phyloP scores from a whole-genome alignment of 2,113 vertebrate genomes.

The Dicrurus megarhynchus region DNA sequence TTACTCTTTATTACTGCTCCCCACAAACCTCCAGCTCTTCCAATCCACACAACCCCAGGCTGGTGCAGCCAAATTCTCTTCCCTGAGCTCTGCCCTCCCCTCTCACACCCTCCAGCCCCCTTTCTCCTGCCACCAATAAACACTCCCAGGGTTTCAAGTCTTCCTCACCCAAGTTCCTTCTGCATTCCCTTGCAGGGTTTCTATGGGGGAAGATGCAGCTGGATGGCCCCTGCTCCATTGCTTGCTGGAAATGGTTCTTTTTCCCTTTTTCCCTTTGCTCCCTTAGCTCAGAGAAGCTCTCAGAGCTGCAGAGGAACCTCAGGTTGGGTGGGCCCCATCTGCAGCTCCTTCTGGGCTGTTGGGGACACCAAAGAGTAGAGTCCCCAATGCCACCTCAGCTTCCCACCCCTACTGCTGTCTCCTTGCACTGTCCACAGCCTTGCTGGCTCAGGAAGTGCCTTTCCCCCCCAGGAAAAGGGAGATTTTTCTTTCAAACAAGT shows the following conservation, averaged over 20 bases:
- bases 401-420: neutral
- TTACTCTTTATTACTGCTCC: too few species aligned
- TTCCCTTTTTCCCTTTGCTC: neutral
- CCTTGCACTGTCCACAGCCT: neutral
- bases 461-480: neutral
- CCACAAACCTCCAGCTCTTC: neutral
- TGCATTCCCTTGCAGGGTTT: neutral
- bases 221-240: fast-evolving
- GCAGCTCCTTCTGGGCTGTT: neutral
- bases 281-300: neutral
- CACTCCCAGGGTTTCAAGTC: neutral
- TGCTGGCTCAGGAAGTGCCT: neutral
- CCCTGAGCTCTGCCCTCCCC: neutral
- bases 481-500: neutral
- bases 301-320: neutral
- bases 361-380: neutral
- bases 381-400: neutral
- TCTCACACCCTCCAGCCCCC: neutral
- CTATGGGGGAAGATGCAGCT: neutral
- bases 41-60: neutral
- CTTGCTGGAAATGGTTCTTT: neutral
- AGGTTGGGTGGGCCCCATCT: neutral
- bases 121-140: neutral
- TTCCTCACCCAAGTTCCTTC: neutral
- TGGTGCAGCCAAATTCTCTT: neutral